Evolutionary conservation across 2,888 invertebrate genomes (phyloP).

Genomic region (Drosophila birchii): DNA sequence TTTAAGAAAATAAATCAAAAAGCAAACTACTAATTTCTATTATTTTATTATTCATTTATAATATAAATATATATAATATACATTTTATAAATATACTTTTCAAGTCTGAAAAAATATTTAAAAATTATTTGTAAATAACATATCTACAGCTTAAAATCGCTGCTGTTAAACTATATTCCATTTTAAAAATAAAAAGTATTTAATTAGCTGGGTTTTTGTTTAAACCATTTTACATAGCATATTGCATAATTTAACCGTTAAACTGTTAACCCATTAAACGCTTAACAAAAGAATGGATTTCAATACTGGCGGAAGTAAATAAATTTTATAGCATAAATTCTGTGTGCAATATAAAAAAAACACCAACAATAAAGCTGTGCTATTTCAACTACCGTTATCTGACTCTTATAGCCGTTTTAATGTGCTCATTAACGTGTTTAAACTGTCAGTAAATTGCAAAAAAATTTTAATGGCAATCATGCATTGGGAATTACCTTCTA

Average conservation of each 20-base stretch:
- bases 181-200: background rate
- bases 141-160: background rate
- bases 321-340: constrained; percentile 11
- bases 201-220: constrained; percentile 10
- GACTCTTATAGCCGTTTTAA: constrained; percentile 33
- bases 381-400: constrained; percentile 29
- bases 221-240: constrained; percentile 23
- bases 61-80: background rate
- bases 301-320: constrained; percentile 46
- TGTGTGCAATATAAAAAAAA: constrained; percentile 9
- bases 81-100: background rate
- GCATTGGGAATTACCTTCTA: constrained; percentile 17
- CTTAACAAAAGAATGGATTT: constrained; percentile 31
- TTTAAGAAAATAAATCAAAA: background rate
- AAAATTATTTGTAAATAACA: too few species aligned
- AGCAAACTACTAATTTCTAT: too few species aligned
- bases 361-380: constrained; percentile 1
- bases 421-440: constrained; percentile 54
- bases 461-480: constrained; percentile 34
- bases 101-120: background rate
- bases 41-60: background rate
- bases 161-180: background rate
- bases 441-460: constrained; percentile 63
- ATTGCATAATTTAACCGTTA: constrained; percentile 43
- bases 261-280: constrained; percentile 53